Conservation (phyloP, 2,113 vertebrate species). For the Charadrius vociferus region DNA sequence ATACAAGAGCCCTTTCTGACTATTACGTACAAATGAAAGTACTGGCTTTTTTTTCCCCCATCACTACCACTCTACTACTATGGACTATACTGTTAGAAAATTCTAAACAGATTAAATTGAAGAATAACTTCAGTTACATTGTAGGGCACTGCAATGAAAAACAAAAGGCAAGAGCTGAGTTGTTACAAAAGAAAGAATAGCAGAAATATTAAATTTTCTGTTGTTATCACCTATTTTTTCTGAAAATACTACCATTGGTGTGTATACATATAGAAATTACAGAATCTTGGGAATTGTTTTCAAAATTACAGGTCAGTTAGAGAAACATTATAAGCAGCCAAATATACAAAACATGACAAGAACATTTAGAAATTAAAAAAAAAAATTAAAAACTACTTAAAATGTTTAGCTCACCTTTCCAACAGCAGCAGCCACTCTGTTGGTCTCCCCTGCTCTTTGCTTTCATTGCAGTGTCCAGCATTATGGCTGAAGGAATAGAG, state of each 20-base stretch:
- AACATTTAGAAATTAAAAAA: neutral
- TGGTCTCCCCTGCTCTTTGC: conserved; percentile 42
- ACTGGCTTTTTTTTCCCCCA: neutral
- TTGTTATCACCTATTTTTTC: neutral
- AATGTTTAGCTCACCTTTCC: conserved; percentile 25
- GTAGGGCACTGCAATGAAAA: conserved; percentile 57
- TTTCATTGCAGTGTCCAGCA: conserved; percentile 61
- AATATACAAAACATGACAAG: neutral
- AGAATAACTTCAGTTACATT: conserved; percentile 18
- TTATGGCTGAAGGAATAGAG: conserved; percentile 43
- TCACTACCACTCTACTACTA: neutral
- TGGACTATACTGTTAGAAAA: neutral
- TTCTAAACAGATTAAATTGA: neutral
- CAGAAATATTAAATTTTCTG: neutral
- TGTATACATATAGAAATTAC: neutral
- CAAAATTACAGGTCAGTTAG: neutral
- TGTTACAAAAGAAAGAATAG: neutral
- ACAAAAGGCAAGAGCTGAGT: neutral
- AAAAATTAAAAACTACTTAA: neutral
- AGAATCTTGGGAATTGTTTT: neutral
- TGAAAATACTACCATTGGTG: neutral
- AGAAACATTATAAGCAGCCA: conserved; percentile 1
- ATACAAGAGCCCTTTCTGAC: neutral
- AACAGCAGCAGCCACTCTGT: conserved; percentile 39
- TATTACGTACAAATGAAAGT: neutral